A percentile compares a stretch with the other conserved stretches of the same genome.
These are phyloP conservation scores for Belonocnema kinseyi DNA, from an alignment of 1,140 invertebrate genomes.

Conservation along the genomic window DNA sequence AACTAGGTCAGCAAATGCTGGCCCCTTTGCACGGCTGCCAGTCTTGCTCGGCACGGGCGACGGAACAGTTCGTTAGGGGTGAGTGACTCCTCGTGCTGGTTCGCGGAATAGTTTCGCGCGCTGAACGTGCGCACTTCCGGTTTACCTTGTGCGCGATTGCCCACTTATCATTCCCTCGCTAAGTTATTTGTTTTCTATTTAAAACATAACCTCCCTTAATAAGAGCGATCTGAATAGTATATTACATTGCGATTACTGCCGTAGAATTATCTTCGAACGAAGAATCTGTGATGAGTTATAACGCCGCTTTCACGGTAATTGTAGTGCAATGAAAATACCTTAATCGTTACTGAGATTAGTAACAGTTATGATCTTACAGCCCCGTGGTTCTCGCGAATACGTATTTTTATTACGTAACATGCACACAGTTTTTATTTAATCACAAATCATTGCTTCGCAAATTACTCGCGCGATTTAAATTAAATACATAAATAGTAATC, in stretches of 20 bases:
- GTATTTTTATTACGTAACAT: neutral
- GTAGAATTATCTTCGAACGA: neutral
- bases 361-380: neutral
- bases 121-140: slow-evolving; percentile 17
- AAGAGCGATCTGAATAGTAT: neutral
- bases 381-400: neutral
- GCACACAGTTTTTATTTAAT: neutral
- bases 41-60: slow-evolving; percentile 56
- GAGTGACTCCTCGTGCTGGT: slow-evolving; percentile 33
- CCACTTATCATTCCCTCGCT: slow-evolving; percentile 29
- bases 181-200: slow-evolving; percentile 26
- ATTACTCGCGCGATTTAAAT: no score
- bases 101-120: slow-evolving; percentile 6
- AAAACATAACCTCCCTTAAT: neutral
- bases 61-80: slow-evolving; percentile 46
- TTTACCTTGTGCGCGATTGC: slow-evolving; percentile 11
- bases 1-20: slow-evolving; percentile 54
- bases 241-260: neutral
- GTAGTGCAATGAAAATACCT: slow-evolving; percentile 2
- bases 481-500: no score
- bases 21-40: slow-evolving; percentile 50
- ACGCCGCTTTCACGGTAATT: neutral
- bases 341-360: neutral
- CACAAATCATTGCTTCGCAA: no score
- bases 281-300: slow-evolving; percentile 2